Evolutionary conservation across 1,140 invertebrate species (phyloP).

Genomic region (Chlorops oryzae): DNA sequence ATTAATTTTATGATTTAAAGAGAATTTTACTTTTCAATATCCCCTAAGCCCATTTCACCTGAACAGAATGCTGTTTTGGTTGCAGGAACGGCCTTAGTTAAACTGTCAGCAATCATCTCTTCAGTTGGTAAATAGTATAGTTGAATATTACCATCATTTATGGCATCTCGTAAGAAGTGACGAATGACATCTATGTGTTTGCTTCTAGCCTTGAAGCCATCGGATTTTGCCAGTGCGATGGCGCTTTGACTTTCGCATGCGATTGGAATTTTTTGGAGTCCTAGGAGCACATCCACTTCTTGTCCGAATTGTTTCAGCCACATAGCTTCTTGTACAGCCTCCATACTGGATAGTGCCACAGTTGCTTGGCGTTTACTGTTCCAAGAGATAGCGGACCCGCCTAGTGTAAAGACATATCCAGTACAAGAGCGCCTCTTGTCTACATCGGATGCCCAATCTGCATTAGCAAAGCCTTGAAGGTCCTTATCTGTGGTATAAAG

Average conservation of each 20-base stretch:
- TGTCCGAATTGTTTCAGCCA: constrained; percentile 1
- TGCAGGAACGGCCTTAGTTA: no score
- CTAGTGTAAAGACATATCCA: constrained; percentile 27
- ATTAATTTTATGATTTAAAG: no score
- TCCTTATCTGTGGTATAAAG: neutral
- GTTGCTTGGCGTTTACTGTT: constrained; percentile 34
- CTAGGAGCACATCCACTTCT: neutral
- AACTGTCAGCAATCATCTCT: no score
- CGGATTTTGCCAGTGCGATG: constrained; percentile 17
- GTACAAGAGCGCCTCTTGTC: constrained; percentile 31
- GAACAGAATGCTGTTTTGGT: no score
- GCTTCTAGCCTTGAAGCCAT: constrained; percentile 12
- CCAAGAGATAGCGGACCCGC: constrained; percentile 19
- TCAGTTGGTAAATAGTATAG: neutral
- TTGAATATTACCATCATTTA: neutral
- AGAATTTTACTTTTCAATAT: no score
- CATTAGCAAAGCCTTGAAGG: constrained; percentile 19
- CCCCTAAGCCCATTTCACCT: no score
- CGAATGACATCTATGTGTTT: constrained; percentile 25
- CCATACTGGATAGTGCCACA: constrained; percentile 29
- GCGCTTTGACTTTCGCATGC: constrained; percentile 22
- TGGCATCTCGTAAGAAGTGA: constrained; percentile 19
- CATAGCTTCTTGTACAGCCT: constrained; percentile 24
- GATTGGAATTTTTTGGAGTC: neutral
- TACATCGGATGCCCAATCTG: constrained; percentile 36